Base-by-base conservation (phyloP, 2,888 invertebrate species). In the Antitype chi region DNA sequence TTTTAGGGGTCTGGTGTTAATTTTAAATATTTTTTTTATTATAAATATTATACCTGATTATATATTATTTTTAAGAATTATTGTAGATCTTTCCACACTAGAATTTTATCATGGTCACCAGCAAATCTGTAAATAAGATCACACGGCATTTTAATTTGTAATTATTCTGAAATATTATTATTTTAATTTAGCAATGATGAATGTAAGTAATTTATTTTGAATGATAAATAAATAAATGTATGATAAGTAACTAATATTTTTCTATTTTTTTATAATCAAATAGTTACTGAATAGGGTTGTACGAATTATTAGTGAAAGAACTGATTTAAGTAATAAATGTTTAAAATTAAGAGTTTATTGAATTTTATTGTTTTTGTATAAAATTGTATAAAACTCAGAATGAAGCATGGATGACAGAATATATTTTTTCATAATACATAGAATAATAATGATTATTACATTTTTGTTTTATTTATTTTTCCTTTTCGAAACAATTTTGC, bases 161-260 rank as follows among this genome's bases (percentile, higher is more conserved):
- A 68, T 76, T 53, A 55, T 70, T 74, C 13, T 52, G n/a, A 57
- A 70, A 66, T 62, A 69, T 66, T 80, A 53, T 74, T 71, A 74
- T 63, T 55, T 64, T 79, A 74, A 83, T 70, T 71, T 82, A 80
- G 82, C 78, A 82, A 75, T 64, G 89, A 90, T 86, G 92, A 79
- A 86, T 91, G 91, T 75, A 67, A 90, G 91, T 92, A 92, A 92
- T 85, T 92, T 92, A 93, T 91, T 88, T 80, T 86, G 87, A 86
- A 81, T 81, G 85, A 78, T 77, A 81, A 81, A 55, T 72, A 74
- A 72, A 74, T 69, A 66, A 68, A 76, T 80, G 70, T 66, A 74
- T 81, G 66, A 66, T 70, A 57, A 73, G 57, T 70, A n/a, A n/a
- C n/a, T n/a, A 74, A 72, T 74, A 70, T 76, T 78, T 82, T 84